A percentile compares a stretch with the other conserved stretches of the same genome.
Evolutionary conservation across 2,797 vertebrate genomes (phyloP).

Genomic region (Hapalemur alaotrensis): DNA sequence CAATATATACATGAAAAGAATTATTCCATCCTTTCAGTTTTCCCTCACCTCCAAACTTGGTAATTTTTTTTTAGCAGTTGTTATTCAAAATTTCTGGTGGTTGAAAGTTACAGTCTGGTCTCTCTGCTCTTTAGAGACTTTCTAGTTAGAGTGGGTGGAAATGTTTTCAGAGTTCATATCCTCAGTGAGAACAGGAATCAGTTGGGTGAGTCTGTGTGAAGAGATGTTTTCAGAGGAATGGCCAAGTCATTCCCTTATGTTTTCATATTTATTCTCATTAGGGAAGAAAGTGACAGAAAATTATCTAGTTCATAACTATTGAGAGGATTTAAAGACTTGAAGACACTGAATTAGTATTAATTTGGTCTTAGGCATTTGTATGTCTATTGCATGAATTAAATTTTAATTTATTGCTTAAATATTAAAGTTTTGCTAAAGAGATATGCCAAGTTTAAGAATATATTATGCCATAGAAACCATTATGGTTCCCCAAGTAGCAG

Average conservation of each 20-base stretch:
- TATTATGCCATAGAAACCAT: not conserved
- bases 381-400: not conserved
- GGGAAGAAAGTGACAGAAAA: not conserved
- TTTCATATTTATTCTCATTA: conserved; percentile 41
- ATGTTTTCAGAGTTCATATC: not conserved
- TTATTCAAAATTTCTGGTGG: not conserved
- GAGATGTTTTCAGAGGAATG: not conserved
- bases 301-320: not conserved
- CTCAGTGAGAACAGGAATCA: not conserved
- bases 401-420: conserved; percentile 48
- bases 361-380: conserved; percentile 6
- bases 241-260: not conserved
- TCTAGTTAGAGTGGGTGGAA: not conserved
- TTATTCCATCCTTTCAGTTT: not conserved
- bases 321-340: not conserved
- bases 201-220: not conserved
- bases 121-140: not conserved
- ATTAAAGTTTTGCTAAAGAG: conserved; percentile 14
- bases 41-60: not conserved
- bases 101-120: not conserved
- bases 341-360: conserved; percentile 12
- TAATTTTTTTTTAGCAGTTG: not conserved
- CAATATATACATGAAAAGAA: not conserved
- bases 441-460: not conserved
- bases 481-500: not conserved